phyloP scores from a whole-genome alignment of 2,888 invertebrate species.

The Amblyjoppa proteus region DNA sequence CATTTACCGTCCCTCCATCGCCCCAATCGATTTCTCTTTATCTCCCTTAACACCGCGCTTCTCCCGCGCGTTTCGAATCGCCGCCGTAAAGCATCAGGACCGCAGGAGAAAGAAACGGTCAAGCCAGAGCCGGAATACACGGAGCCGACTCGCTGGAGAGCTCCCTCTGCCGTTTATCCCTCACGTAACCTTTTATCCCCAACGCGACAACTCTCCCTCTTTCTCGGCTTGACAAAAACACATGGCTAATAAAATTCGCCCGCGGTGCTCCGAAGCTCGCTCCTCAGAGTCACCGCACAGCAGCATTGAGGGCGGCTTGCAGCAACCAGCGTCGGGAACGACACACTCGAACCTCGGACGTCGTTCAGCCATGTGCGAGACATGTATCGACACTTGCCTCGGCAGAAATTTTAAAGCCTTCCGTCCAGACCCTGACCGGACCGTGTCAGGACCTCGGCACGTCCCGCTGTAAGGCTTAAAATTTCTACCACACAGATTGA shows the following conservation, averaged over 20 bases:
- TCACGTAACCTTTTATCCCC: constrained; percentile 41
- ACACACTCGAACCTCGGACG: not conserved
- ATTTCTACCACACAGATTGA: too few species aligned
- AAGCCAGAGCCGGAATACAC: constrained; percentile 59
- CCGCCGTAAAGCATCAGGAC: constrained; percentile 78
- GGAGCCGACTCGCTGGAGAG: not conserved
- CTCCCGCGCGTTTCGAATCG: constrained; percentile 45
- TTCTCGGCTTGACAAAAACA: constrained; percentile 79
- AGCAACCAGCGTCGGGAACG: not conserved
- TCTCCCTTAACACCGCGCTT: constrained; percentile 11
- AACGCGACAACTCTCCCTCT: constrained; percentile 35
- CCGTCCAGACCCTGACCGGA: not conserved
- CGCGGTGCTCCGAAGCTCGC: constrained; percentile 35
- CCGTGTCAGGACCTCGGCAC: not conserved
- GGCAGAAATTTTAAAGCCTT: not conserved
- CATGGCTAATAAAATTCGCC: constrained; percentile 78
- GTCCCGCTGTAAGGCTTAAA: too few species aligned
- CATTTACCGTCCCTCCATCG: constrained; percentile 57
- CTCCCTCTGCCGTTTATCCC: constrained; percentile 15
- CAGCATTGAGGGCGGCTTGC: not conserved
- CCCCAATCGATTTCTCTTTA: constrained; percentile 50
- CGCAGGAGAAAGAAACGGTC: constrained; percentile 78
- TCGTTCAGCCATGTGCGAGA: not conserved
- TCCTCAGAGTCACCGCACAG: not conserved
- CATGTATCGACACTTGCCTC: not conserved